phyloP scores from a whole-genome alignment of 2,888 invertebrate genomes.

The Drosophila neutralis region DNA sequence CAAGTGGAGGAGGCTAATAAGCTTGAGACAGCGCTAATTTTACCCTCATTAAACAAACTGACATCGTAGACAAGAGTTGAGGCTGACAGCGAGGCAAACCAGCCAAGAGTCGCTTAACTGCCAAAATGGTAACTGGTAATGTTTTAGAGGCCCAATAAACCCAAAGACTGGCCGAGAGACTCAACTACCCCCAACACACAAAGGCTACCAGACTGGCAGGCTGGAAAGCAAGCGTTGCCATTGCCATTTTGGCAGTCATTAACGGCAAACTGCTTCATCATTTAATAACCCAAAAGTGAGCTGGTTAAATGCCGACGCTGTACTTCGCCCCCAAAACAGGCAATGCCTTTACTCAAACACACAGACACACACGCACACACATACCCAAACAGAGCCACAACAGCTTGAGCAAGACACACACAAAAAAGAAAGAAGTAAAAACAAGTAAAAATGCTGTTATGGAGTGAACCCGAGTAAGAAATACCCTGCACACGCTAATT shows the following conservation, averaged over 20 bases:
- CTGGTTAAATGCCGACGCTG: constrained; percentile 77
- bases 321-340: constrained; percentile 48
- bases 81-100: constrained; percentile 40
- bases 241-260: constrained; percentile 79
- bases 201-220: constrained; percentile 29
- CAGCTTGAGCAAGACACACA: constrained; percentile 54
- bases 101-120: constrained; percentile 21
- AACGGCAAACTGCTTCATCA: constrained; percentile 81
- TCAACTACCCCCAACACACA: constrained; percentile 20
- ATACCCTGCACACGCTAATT: background rate
- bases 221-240: constrained; percentile 46
- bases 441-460: background rate
- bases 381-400: constrained; percentile 48
- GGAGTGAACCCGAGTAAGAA: background rate
- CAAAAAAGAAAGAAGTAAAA: background rate
- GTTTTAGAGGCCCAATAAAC: constrained; percentile 77
- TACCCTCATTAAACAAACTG: constrained; percentile 81
- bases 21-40: constrained; percentile 80
- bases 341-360: constrained; percentile 26
- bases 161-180: constrained; percentile 46
- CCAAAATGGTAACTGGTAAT: constrained; percentile 48
- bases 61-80: constrained; percentile 61
- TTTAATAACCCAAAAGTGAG: constrained; percentile 82
- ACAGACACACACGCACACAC: constrained; percentile 24
- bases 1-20: constrained; percentile 78